Evolutionary conservation across 92 coral and sea anemone species (phyloP).

Genomic region (Epizoanthus rinbou): DNA sequence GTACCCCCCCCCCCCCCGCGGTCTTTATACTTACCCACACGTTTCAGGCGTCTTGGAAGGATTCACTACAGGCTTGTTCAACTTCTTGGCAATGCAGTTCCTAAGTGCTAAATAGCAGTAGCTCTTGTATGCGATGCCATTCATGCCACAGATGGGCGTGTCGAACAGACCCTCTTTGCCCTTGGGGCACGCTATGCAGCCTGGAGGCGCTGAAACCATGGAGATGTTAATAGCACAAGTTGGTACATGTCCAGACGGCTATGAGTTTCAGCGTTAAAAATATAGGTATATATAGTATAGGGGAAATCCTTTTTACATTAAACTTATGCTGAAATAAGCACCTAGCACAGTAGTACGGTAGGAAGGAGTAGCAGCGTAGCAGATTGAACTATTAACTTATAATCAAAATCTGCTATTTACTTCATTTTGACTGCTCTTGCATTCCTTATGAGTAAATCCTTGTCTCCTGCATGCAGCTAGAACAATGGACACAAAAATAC

Average conservation of each 20-base stretch:
- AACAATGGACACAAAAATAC: too few relatives aligned
- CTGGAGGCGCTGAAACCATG: slow-evolving; percentile 82
- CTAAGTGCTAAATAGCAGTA: slow-evolving; percentile 88
- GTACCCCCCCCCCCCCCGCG: too few relatives aligned
- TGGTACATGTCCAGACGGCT: background rate
- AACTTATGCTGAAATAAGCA: too few relatives aligned
- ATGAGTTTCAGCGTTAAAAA: background rate
- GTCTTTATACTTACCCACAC: slow-evolving; percentile 78
- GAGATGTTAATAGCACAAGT: background rate
- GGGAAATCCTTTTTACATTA: too few relatives aligned
- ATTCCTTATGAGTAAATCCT: too few relatives aligned
- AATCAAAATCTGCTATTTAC: too few relatives aligned
- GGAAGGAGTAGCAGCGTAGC: too few relatives aligned
- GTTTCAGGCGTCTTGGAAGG: slow-evolving; percentile 83
- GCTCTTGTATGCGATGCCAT: slow-evolving; percentile 96
- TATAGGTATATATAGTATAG: too few relatives aligned
- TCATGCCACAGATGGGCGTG: slow-evolving; percentile 94
- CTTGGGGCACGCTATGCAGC: slow-evolving; percentile 90
- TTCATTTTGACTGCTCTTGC: too few relatives aligned
- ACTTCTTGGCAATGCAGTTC: slow-evolving; percentile 92
- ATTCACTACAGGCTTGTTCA: slow-evolving; percentile 69
- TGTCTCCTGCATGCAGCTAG: too few relatives aligned
- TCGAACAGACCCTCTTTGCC: slow-evolving; percentile 90
- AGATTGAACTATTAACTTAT: too few relatives aligned
- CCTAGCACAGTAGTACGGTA: too few relatives aligned